Evolutionary conservation across 2,113 vertebrate genomes (phyloP), one percentile per base, ranked within the genome.

Genomic region (Clarias batrachus): DNA sequence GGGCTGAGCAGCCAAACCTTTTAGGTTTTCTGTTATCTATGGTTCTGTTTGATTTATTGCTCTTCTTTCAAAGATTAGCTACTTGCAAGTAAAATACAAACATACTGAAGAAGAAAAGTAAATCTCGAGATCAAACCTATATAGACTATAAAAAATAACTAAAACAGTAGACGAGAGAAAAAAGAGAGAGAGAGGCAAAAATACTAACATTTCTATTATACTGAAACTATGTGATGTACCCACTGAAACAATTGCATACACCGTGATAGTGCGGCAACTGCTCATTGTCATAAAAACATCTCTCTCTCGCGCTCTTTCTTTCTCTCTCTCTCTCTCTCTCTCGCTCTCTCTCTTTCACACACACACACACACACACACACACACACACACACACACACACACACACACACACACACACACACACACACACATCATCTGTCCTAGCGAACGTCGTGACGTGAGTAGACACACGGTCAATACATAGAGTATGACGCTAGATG

Each of bases 1-100:
- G 76, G 86, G 82, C 89, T 78, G 60, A 83, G 25, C 48, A 73
- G n/a, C 77, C 73, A 74, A 81, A 84, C 86, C 90, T 70, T 89
- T 83, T 65, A 86, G 84, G 84, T 88, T 71, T 88, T 74, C 82
- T 89, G 82, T 84, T 90, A 90, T 90, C 88, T 90, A 68, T 63
- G 65, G 27, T 54, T 71, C 52, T 56, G 83, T 60, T 85, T 66
- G 62, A 54, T 86, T 86, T 86, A 81, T 78, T 68, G n/a, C 76
- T 74, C 65, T 78, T 81, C 85, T 86, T 82, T 63, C 54, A 82
- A 87, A 82, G 33, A 59, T 68, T 59, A 37, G 21, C 65, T 74
- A 60, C 82, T 60, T 81, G 52, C 25, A 52, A 65, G 62, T 48
- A 77, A 82, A 62, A 33, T 41, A 56, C n/a, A 63, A 66, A 3